Evolutionary conservation across 2,888 invertebrate genomes (phyloP), one percentile per base, ranked within the genome.

Genomic region (Mellilla xanthometata): DNA sequence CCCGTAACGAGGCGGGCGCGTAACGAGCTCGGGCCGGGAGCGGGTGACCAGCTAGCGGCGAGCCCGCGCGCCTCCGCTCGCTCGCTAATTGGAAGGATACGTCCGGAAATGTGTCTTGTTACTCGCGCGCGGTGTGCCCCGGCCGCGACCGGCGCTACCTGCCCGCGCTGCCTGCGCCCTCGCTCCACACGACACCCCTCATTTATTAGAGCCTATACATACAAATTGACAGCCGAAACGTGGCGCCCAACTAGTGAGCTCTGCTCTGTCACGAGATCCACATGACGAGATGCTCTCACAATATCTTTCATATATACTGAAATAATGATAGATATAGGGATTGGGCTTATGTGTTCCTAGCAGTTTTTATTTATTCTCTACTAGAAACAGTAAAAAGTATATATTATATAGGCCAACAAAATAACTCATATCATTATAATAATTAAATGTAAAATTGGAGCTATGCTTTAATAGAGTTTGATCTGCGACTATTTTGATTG

Each of bases 1-100:
- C 85, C 74, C 80, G 72, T 88, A 88, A 88, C 88, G 88, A 88
- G 86, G 76, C 81, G 81, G 76, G 79, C 75, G 72, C 73, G 81
- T 87, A 88, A 88, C 88, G 87, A 87, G 85, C 66, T 66, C 72
- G 72, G 62, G 62, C 53, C 60, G 60, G 50, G 52, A 56, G 66
- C 58, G 60, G 58, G 54, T 52, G 54, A 53, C 62, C 54, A 48
- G 42, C 45, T 38, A 45, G 54, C 55, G 35, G 8, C 24, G 52
- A 52, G 34, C 39, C 45, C 39, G 43, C 15, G 39, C 29, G 60
- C 61, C 56, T 56, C 58, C 54, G 52, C 56, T 56, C 64, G 54
- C 65, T 54, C 73, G 65, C 81, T 87, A 85, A 87, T 88, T 87
- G 85, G 87, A 77, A 76, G 80, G 81, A 83, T 82, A 78, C 76